These are phyloP conservation scores for Chloropsis hardwickii DNA, from an alignment of 2,113 vertebrate species.

Conservation along the genomic window DNA sequence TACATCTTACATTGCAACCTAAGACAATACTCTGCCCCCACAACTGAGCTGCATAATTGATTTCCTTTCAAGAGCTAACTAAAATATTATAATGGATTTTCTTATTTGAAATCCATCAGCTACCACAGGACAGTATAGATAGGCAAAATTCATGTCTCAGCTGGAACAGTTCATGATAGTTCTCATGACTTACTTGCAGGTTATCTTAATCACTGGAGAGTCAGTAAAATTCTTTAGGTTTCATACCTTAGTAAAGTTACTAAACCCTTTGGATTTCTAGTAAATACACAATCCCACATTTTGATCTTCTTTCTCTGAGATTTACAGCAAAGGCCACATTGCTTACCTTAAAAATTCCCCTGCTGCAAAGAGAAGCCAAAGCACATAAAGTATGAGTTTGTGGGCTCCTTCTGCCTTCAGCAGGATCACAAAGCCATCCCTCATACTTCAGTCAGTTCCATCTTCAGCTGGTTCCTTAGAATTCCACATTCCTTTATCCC, in stretches of 20 bases:
- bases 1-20: neutral
- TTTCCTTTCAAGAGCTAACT: neutral
- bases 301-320: neutral
- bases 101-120: neutral
- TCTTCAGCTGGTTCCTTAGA: neutral
- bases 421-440: neutral
- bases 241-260: neutral
- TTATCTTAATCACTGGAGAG: neutral
- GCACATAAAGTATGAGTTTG: neutral
- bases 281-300: neutral
- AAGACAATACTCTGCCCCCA: neutral
- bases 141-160: neutral
- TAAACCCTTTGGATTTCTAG: neutral
- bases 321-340: neutral
- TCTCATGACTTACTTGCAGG: neutral
- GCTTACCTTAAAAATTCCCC: neutral
- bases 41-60: neutral
- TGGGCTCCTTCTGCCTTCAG: neutral
- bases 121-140: neutral
- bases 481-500: neutral
- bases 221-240: neutral
- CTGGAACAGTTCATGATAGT: neutral
- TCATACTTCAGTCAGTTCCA: neutral
- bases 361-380: neutral
- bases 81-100: neutral